A percentile compares a stretch with the other conserved stretches of the same genome.
Evolutionary conservation across 2,888 invertebrate species (phyloP).

Genomic region (Spialia ferax): DNA sequence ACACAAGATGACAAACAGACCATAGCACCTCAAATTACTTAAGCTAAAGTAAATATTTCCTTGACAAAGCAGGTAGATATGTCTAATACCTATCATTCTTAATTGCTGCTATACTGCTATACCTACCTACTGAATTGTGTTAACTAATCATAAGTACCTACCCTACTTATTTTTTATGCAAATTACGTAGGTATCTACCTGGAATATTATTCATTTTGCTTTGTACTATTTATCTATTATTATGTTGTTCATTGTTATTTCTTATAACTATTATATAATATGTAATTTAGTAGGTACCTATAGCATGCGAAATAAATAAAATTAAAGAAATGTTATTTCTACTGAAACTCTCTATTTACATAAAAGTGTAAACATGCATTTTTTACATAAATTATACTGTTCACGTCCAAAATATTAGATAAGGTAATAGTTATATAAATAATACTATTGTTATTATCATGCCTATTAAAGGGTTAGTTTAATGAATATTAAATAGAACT

Average conservation of each 20-base stretch:
- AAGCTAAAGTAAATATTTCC: background rate
- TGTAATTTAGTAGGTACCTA: no score
- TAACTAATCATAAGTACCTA: no score
- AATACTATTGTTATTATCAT: background rate
- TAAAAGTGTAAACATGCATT: background rate
- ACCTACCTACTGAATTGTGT: no score
- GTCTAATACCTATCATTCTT: no score
- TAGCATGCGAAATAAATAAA: background rate
- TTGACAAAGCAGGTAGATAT: no score
- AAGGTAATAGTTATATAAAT: slow-evolving; percentile 20
- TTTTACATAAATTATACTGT: slow-evolving; percentile 28
- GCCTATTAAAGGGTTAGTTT: slow-evolving; percentile 8
- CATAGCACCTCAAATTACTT: background rate
- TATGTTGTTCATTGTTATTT: no score
- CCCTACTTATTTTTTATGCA: no score
- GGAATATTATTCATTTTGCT: no score
- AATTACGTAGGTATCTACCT: no score
- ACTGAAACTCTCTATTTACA: background rate
- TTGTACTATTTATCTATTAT: no score
- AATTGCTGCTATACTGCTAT: no score
- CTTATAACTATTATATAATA: no score
- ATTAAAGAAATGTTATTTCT: background rate
- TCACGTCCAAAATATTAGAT: slow-evolving; percentile 38
- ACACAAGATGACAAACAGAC: background rate
- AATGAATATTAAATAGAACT: background rate